Evolutionary conservation across 2,797 vertebrate genomes (phyloP).

Genomic region (Acanthurus lineatus): DNA sequence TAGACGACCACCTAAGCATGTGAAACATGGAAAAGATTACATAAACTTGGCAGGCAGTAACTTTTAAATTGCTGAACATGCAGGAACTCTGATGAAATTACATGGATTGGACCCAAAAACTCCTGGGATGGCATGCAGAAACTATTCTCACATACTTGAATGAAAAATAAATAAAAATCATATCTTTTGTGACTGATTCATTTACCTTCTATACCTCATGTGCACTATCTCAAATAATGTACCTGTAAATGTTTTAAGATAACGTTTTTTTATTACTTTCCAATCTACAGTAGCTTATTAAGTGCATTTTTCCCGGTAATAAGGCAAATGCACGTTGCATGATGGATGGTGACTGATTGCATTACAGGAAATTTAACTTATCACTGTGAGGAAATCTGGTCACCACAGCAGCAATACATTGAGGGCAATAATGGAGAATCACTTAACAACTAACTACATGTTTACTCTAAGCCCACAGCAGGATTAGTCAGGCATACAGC

Average conservation of each 20-base stretch:
- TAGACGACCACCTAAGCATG: conserved; percentile 80
- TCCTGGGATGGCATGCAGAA: too few relatives aligned
- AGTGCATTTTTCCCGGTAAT: neutral
- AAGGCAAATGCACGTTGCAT: neutral
- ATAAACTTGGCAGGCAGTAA: neutral
- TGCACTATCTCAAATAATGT: neutral
- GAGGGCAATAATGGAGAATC: neutral
- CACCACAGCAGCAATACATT: neutral
- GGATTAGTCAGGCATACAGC: too few relatives aligned
- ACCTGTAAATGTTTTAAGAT: neutral
- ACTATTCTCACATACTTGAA: too few relatives aligned
- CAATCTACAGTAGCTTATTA: neutral
- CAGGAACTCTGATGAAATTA: too few relatives aligned
- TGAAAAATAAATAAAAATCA: neutral
- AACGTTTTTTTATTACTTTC: neutral
- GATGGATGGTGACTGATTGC: neutral
- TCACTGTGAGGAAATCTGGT: neutral
- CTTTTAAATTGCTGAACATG: neutral
- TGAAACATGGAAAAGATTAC: conserved; percentile 12
- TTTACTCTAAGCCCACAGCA: too few relatives aligned
- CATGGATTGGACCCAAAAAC: too few relatives aligned
- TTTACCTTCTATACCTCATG: neutral
- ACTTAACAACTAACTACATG: too few relatives aligned
- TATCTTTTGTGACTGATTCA: neutral
- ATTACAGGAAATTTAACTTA: neutral